Base-by-base conservation (phyloP, 2,888 invertebrate species). In the Eupithecia tripunctaria region DNA sequence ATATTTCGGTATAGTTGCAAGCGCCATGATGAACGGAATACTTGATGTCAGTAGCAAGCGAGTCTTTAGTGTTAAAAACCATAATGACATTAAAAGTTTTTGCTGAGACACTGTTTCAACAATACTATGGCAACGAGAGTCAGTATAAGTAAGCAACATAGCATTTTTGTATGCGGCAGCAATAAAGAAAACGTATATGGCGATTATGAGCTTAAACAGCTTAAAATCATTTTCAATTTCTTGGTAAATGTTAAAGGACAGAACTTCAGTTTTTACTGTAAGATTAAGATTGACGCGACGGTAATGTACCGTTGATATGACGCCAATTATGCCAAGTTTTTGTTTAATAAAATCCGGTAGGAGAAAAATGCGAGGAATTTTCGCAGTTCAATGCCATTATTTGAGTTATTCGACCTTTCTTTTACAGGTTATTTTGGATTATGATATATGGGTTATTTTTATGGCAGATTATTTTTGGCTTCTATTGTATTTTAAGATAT, bases 181-280 rank as follows among this genome's bases (percentile, higher is more conserved):
- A 86, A 89, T 90, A 89, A 91, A 91, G 87, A 90, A 89, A 88
- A 88, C 85, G 82, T 88, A 88, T 87, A 88, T 84, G 82, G 82
- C 79, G 84, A 85, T 81, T 70, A 84, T 80, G 75, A 73, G 70
- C 59, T 59, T 67, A 60, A 62, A 59, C 74, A 72, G 69, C 62
- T 63, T 63, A 60, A 67, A 59, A 64, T 18, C 68, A 71, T 51
- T 71, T 43, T 70, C 64, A 60, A 71, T 73, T 73, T 76, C 74
- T 70, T 15, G 43, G 72, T 41, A 74, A 64, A 64, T 36, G 43
- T 69, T 41, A 74, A 64, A 64, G 32, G 38, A 67, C 64, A 21
- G 38, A 41, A 64, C 32, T 38, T 64, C 38, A 38, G 21, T 38
- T 63, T 64, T 64, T 64, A 18, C n/a, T 63, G n/a, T 12, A 63